Percentiles rank a stretch among this genome's conserved stretches.
phyloP scores from a whole-genome alignment of 2,888 invertebrate genomes.

The Ormia ochracea region DNA sequence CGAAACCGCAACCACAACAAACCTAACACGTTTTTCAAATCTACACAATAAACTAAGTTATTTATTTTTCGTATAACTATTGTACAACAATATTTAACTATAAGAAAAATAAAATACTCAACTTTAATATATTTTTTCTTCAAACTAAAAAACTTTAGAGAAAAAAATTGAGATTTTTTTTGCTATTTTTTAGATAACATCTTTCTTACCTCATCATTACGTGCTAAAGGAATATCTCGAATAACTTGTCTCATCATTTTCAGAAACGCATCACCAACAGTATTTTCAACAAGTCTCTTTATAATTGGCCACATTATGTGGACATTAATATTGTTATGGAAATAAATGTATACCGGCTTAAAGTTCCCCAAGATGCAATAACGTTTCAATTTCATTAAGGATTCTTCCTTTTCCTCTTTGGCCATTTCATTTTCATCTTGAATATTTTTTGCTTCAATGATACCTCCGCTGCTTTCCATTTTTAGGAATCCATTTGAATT shows the following conservation, averaged over 20 bases:
- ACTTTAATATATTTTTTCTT: too few relatives aligned
- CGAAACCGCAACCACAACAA: too few relatives aligned
- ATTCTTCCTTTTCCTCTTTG: not conserved
- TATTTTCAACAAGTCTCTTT: conserved; percentile 54
- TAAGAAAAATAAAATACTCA: too few relatives aligned
- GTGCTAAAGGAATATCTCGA: conserved; percentile 63
- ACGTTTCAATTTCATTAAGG: conserved; percentile 64
- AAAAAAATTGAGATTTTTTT: not conserved
- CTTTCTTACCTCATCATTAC: conserved; percentile 71
- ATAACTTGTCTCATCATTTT: conserved; percentile 63
- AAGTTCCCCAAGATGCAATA: conserved; percentile 70
- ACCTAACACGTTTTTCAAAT: too few relatives aligned
- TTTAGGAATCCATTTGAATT: too few relatives aligned
- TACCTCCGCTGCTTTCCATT: not conserved
- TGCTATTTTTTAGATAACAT: not conserved
- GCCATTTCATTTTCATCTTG: not conserved
- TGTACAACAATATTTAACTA: too few relatives aligned
- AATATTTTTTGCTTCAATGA: not conserved
- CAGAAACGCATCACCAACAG: conserved; percentile 64
- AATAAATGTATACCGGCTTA: conserved; percentile 67
- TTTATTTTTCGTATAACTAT: too few relatives aligned
- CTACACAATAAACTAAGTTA: too few relatives aligned
- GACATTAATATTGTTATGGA: conserved; percentile 59
- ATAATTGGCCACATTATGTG: conserved; percentile 57
- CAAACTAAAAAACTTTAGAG: not conserved